Conservation (phyloP, 2,113 vertebrate genomes). For the Cephalopholis sonnerati region DNA sequence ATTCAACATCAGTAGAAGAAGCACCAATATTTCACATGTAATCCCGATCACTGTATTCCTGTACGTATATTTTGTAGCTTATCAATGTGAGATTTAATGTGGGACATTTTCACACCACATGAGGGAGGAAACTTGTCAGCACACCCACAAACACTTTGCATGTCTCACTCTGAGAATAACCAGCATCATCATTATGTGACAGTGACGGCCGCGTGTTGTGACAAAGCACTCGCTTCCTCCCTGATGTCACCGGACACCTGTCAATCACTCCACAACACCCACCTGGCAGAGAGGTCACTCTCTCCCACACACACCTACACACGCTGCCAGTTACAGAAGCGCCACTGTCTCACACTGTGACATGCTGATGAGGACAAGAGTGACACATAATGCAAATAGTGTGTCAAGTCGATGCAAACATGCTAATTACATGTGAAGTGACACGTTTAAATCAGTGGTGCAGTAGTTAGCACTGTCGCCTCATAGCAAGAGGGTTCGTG, state of each 20-base stretch:
- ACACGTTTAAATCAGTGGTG: too few species aligned
- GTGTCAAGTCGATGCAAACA: background rate
- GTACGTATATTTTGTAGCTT: too few species aligned
- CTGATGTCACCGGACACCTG: slow-evolving; percentile 71
- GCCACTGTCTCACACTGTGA: slow-evolving; percentile 21
- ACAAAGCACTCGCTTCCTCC: slow-evolving; percentile 43
- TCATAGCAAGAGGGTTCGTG: too few species aligned
- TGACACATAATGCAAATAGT: background rate
- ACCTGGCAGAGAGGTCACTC: slow-evolving; percentile 36
- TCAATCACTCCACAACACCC: slow-evolving; percentile 53
- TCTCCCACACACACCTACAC: slow-evolving; percentile 4
- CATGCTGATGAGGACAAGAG: slow-evolving; percentile 19
- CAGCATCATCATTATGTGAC: slow-evolving; percentile 63
- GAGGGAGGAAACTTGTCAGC: background rate
- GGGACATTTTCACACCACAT: slow-evolving; percentile 30
- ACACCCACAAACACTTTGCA: slow-evolving; percentile 22
- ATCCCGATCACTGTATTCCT: background rate
- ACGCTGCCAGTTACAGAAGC: background rate
- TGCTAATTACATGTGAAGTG: background rate
- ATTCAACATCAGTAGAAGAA: background rate
- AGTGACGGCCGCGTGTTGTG: slow-evolving; percentile 44
- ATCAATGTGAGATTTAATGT: background rate
- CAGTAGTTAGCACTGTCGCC: too few species aligned
- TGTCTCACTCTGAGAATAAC: slow-evolving; percentile 31
- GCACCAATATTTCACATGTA: background rate